Base-by-base conservation (phyloP, 2,797 vertebrate genomes). In the Notoglanidium macrostoma region DNA sequence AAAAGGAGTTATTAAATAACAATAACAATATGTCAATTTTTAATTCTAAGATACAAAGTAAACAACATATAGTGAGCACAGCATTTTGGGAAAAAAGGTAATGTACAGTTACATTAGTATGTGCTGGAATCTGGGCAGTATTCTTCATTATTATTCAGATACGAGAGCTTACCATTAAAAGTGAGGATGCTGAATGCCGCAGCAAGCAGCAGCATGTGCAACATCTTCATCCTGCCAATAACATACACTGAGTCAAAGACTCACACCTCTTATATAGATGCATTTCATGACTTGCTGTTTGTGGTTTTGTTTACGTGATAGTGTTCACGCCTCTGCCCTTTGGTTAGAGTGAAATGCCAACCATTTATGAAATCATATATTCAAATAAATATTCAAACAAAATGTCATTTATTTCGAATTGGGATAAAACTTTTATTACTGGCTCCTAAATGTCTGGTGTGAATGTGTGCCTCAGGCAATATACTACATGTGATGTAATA, bases 151-250 rank as follows among this genome's bases (percentile, higher is more conserved):
- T 23, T 44, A 6, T 49, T 49, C 19, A 72, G 23, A 57, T 51
- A 12, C 15, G 49, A 83, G 29, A 2, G 32, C 85, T 76, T 49
- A 90, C 87, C 87, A 19, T 80, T 78, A 23, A 72, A 68, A 11
- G 5, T 17, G 21, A 91, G 55, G 26, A 51, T 35, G 21, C 21
- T 72, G 23, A 89, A 76, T 82, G 61, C 68, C 61, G 67, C 80
- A 40, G 83, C 54, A 15, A 91, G 83, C 80, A 88, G 44, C 54
- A 89, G 32, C 49, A 54, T 12, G 14, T 46, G 29, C 5, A 19
- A 44, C 49, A 11, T 2, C 17, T 10, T 88, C 90, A 91, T 89
- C 49, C 17, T 90, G 32, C 15, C 12, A 40, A 35, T 7, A 68
- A 61, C 17, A 76, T 0, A 23, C 51, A 35, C 14, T 29, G 73